Base-by-base conservation (phyloP, 1,140 invertebrate species). In the Nylanderia fulva region DNA sequence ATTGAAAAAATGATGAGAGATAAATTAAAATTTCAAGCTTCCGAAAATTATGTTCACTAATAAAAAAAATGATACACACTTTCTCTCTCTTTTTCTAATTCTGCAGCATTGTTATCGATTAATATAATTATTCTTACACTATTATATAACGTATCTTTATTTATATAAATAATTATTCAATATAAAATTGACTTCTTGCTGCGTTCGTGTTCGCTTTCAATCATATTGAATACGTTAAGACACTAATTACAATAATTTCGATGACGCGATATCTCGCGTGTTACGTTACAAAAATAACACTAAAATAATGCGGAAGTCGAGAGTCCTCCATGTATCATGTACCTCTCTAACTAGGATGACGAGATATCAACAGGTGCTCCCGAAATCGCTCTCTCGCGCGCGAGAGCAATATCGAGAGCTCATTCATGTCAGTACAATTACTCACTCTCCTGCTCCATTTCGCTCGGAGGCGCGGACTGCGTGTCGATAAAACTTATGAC, bases 391-490 rank as follows among this genome's bases (percentile, higher is more conserved):
- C 61, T 68, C 39, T 82, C 64, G 58, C n/a, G 27, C 64, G 52
- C 29, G 21, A 56, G 29, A 54, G 68, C 27, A 69, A 75, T 87
- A 60, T 76, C 39, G 39, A 63, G 39, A 63, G 39, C n/a, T 18
- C 33, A 42, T 9, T 58, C 63, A 36, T 48, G 27, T 33, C 45
- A 15, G 15, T 72, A 71, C 80, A 84, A 88, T 88, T 88, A 87
- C 61, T 86, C 85, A 83, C 45, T 86, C 85, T 84, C 54, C 11
- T 56, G 77, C 33, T 88, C 66, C 58, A 66, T 77, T 84, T 87
- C 5, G 71, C 58, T 48, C 27, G 64, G n/a, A 60, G 52, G 60
- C 33, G 48, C 61, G 52, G 39, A 61, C 33, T 21, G 27, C 56
- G 36, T 42, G 58, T 54, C 74, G 39, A 85, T 86, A 56, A 87